Base-by-base conservation (phyloP, 2,888 invertebrate genomes). In the Nyleta sp. region DNA sequence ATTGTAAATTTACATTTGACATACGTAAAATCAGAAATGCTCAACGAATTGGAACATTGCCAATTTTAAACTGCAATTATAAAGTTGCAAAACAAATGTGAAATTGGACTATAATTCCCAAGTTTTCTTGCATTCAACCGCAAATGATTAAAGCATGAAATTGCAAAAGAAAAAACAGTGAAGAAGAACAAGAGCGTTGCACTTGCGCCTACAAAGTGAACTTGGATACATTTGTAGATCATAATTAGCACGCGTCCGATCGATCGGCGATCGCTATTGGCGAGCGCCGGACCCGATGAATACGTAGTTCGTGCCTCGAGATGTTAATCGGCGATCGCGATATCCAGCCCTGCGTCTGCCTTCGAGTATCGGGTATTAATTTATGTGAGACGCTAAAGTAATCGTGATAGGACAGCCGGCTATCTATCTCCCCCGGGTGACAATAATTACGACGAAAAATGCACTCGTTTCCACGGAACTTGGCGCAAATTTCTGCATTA, bases 241-340 rank as follows among this genome's bases (percentile, higher is more conserved):
- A 57, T 65, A 70, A 73, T 78, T 74, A 78, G 62, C 35, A 52
- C 59, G 24, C 42, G 74, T 67, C 52, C 18, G 31, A 72, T 72
- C 65, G 59, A 52, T 50, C 62, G 55, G 38, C 46, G 71, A 67
- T 77, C 60, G 38, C 59, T 57, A 68, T 64, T 72, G 72, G 72
- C 48, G 53, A 71, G 40, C 72, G 48, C 40, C 65, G 5, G 53
- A 24, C 31, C 40, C 52, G 62, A 71, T 67, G 74, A 79, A 79
- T 79, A 74, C 74, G 55, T 65, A 28, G 75, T 79, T 79, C 79
- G 79, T 79, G 79, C 72, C 48, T 24, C 40, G 72, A 75, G 79
- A 79, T 79, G 62, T 62, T 75, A 79, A 79, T 79, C 79, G 68
- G 22, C 44, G 28, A 74, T 71, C 75, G 65, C 62, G 70, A 71